These are phyloP conservation scores for Rhabditoides inermis DNA, from an alignment of 2,888 invertebrate genomes.

Conservation along the genomic window DNA sequence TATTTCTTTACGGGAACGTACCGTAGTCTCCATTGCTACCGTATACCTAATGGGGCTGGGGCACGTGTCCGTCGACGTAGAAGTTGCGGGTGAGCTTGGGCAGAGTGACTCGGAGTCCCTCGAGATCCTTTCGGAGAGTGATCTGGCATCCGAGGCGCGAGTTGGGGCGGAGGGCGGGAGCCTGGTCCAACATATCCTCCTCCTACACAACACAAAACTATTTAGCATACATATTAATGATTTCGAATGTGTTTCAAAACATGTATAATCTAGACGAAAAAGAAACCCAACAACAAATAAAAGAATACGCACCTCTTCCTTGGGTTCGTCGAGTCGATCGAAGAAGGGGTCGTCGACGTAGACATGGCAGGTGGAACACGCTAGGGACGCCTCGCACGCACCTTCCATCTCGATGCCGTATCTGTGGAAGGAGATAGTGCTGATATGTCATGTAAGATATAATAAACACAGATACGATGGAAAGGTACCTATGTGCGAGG, in stretches of 20 bases:
- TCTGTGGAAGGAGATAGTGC: conserved; percentile 54
- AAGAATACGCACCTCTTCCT: too few relatives aligned
- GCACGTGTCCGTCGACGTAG: conserved; percentile 93
- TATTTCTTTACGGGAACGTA: too few relatives aligned
- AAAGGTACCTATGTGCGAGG: conserved; percentile 67
- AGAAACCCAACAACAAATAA: too few relatives aligned
- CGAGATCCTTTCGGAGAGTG: conserved; percentile 69
- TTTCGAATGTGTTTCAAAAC: too few relatives aligned
- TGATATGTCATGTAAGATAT: neutral
- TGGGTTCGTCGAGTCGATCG: conserved; percentile 69
- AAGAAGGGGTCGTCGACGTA: conserved; percentile 72
- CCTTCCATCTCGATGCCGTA: conserved; percentile 89
- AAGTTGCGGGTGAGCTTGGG: conserved; percentile 87
- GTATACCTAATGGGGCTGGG: conserved; percentile 86
- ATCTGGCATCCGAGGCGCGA: conserved; percentile 92
- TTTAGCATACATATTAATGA: too few relatives aligned
- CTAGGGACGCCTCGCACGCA: conserved; percentile 94
- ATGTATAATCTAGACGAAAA: too few relatives aligned
- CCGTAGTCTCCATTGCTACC: too few relatives aligned
- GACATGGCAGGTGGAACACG: conserved; percentile 95
- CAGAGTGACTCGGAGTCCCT: conserved; percentile 73
- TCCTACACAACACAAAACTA: too few relatives aligned
- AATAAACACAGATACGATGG: neutral
- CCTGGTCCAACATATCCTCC: conserved; percentile 86
- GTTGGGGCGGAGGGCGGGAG: conserved; percentile 86